phyloP scores from a whole-genome alignment of 2,888 invertebrate genomes.

The Diaphora mendica region DNA sequence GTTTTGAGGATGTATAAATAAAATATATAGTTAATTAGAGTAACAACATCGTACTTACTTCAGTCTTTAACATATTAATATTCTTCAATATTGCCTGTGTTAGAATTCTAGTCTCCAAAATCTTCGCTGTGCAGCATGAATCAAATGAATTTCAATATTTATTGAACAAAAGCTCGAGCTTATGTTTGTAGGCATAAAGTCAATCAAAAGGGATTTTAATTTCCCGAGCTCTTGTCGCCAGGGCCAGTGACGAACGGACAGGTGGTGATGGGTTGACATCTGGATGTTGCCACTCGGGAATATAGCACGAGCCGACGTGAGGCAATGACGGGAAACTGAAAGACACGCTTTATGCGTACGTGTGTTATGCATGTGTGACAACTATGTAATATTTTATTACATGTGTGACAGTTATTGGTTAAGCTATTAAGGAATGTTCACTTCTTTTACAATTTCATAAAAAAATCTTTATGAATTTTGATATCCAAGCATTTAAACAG shows the following conservation, averaged over 20 bases:
- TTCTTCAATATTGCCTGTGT: not conserved
- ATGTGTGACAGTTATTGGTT: too few species aligned
- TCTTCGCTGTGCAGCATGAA: constrained; percentile 9
- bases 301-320: constrained; percentile 26
- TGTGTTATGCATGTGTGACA: not conserved
- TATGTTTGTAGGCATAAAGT: constrained; percentile 42
- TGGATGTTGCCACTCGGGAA: constrained; percentile 30
- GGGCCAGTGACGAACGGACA: constrained; percentile 38
- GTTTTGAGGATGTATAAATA: not conserved
- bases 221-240: constrained; percentile 56
- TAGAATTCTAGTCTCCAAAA: not conserved
- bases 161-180: not conserved
- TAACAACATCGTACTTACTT: not conserved
- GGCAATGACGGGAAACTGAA: constrained; percentile 23
- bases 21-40: not conserved
- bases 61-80: not conserved
- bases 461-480: too few species aligned
- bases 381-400: too few species aligned
- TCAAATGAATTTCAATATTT: constrained; percentile 19
- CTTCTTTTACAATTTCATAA: too few species aligned
- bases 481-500: not conserved
- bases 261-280: constrained; percentile 58
- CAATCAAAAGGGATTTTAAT: constrained; percentile 61
- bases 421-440: too few species aligned
- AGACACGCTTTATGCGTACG: not conserved